These are phyloP conservation scores for Carposina sasakii DNA, from an alignment of 1,140 invertebrate genomes.

Conservation along the genomic window DNA sequence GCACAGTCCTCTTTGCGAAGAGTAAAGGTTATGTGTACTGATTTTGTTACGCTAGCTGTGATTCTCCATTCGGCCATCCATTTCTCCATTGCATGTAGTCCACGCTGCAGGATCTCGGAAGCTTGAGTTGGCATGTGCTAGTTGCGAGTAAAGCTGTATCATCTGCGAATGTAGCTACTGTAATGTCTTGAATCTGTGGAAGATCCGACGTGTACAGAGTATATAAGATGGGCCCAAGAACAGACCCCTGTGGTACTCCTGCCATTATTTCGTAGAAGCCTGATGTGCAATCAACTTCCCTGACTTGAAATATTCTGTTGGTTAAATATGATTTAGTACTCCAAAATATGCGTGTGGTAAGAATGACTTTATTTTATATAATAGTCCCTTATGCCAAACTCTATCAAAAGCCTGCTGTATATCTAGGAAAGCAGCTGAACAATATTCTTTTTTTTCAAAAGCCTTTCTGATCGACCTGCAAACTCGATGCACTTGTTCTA, in stretches of 20 bases:
- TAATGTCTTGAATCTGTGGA: neutral
- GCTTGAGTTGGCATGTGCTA: too few relatives aligned
- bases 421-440: neutral
- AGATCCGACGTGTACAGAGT: slow-evolving; percentile 4
- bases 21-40: too few relatives aligned
- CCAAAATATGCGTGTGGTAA: neutral
- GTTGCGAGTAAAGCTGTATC: too few relatives aligned
- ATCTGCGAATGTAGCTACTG: slow-evolving; percentile 3
- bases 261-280: neutral
- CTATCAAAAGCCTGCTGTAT: neutral
- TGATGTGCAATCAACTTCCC: neutral
- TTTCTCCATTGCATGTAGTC: too few relatives aligned
- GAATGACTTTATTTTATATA: slow-evolving; percentile 4
- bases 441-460: slow-evolving; percentile 1
- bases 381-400: slow-evolving; percentile 9
- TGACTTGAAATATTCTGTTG: slow-evolving; percentile 2
- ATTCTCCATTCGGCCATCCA: too few relatives aligned
- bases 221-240: slow-evolving; percentile 3
- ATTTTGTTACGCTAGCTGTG: too few relatives aligned
- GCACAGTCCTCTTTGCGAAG: too few relatives aligned
- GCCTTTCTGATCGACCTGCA: neutral
- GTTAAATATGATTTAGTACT: neutral
- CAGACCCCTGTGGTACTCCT: neutral
- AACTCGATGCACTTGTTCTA: slow-evolving; percentile 2
- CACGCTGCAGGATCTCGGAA: too few relatives aligned